Evolutionary conservation across 2,888 invertebrate genomes (phyloP).

Genomic region (Julus scanicus): DNA sequence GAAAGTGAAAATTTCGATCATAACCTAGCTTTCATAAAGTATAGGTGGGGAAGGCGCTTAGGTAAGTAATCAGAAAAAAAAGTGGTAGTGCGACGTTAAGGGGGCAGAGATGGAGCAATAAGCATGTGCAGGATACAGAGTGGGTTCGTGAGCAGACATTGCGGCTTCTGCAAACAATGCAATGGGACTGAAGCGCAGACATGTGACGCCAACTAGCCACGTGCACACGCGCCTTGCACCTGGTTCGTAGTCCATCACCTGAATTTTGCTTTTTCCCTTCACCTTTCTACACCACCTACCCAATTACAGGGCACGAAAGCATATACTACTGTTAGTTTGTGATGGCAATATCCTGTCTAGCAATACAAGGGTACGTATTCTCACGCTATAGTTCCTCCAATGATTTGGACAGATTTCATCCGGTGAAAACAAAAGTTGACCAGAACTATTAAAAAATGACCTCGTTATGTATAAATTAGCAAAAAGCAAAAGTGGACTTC

Average conservation of each 20-base stretch:
- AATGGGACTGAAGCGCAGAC: conserved; percentile 8
- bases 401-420: no score
- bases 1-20: not conserved
- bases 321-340: not conserved
- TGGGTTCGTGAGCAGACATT: not conserved
- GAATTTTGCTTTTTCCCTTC: not conserved
- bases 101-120: not conserved
- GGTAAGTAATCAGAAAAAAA: not conserved
- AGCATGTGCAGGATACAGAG: conserved; percentile 8
- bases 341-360: not conserved
- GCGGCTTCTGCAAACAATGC: not conserved
- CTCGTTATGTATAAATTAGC: no score
- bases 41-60: not conserved
- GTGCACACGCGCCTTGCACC: not conserved
- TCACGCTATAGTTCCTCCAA: no score
- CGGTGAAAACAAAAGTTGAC: no score
- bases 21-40: not conserved
- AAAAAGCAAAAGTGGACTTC: no score
- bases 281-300: conserved; percentile 22
- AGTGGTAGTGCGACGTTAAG: not conserved
- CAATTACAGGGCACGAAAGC: not conserved
- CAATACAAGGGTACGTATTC: no score
- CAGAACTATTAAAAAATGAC: no score
- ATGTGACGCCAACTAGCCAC: conserved; percentile 7
- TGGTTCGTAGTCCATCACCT: not conserved